Base-by-base conservation (phyloP, 1,140 invertebrate genomes). In the Bombus terrestris region DNA sequence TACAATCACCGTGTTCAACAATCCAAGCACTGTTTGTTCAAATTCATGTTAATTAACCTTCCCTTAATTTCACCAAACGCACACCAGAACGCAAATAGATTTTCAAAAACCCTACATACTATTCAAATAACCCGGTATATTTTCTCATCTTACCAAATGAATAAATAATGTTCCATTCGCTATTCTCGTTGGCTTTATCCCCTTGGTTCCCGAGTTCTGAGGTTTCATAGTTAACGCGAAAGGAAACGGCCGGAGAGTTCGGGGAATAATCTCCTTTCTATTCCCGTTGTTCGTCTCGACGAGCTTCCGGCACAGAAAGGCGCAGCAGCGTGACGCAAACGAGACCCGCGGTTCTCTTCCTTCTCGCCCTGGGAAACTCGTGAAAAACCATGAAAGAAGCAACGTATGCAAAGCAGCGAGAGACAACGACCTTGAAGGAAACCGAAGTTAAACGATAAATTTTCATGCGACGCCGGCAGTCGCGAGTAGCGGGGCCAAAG, bases 371-470 rank as follows among this genome's bases (percentile, higher is more conserved):
- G 39, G 57, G n/a, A 68, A 89, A 88, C 77, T 85, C 82, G 77
- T 64, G 88, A 85, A 89, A 90, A 90, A 87, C 35, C 66, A 74
- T 39, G 81, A 66, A 88, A 90, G 79, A 79, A 89, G 85, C 83
- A 77, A 91, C 77, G 79, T 86, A 90, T 90, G 89, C 81, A 91
- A 91, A 91, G 84, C 81, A 74, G 62, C 47, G 53, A 47, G 78
- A 73, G 43, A 71, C 53, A 35, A 59, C 90, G 90, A 90, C 87
- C 89, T 90, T 92, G 91, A 89, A 91, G 87, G 86, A 88, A 87
- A 89, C 84, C 83, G 66, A 91, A 92, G 90, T 92, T 92, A 83
- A 77, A 68, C 87, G 88, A 92, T 91, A 92, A 91, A 92, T 92
- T 92, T 89, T 87, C 91, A 87, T 88, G 89, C 86, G 89, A 91